phyloP scores from a whole-genome alignment of 53 echinoderm and acorn worm species.

The Holothuria scabra region DNA sequence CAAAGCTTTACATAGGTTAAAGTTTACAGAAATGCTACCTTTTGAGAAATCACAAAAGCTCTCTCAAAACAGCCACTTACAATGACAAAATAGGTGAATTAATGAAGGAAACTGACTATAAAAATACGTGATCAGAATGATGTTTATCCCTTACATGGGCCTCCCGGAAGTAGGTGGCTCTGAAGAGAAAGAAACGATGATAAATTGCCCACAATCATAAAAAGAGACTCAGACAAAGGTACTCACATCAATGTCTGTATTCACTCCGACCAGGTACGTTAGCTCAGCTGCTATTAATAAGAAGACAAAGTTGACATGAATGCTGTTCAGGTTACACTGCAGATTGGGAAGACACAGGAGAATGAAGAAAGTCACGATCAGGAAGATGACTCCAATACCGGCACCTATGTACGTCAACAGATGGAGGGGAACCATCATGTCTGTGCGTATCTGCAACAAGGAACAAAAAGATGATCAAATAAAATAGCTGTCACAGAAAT shows the following conservation, averaged over 20 bases:
- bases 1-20: too few relatives aligned
- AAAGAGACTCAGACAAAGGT: not conserved
- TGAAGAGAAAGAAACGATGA: too few relatives aligned
- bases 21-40: too few relatives aligned
- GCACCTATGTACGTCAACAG: constrained; percentile 81
- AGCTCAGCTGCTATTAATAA: constrained; percentile 85
- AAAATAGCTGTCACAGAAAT: too few relatives aligned
- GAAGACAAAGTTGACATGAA: constrained; percentile 92
- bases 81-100: too few relatives aligned
- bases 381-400: constrained; percentile 70
- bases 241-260: constrained; percentile 87
- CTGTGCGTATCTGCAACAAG: constrained; percentile 11
- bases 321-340: constrained; percentile 93
- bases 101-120: too few relatives aligned
- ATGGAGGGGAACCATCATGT: constrained; percentile 65
- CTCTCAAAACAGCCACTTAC: too few relatives aligned
- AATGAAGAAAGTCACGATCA: constrained; percentile 83
- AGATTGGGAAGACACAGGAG: constrained; percentile 89
- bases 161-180: too few relatives aligned
- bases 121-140: too few relatives aligned
- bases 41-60: too few relatives aligned
- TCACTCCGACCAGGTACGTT: constrained; percentile 90
- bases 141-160: too few relatives aligned
- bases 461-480: not conserved
- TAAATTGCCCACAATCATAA: too few relatives aligned